A percentile compares a stretch with the other conserved stretches of the same genome.
Conservation (phyloP, 2,797 vertebrate genomes). For the Fistularia commersonii region DNA sequence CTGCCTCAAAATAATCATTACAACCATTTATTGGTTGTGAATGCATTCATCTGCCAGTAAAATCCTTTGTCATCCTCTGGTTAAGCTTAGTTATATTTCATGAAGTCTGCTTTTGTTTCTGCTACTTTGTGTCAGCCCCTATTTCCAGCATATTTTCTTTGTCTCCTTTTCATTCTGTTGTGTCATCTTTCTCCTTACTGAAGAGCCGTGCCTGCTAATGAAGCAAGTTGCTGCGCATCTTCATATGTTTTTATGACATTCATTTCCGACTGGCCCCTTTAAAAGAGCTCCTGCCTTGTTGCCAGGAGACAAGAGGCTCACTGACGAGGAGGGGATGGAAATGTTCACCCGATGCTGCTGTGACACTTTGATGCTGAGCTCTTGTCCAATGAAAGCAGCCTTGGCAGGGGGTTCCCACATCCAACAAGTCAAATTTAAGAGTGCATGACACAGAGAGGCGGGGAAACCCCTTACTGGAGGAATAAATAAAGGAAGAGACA, state of each 20-base stretch:
- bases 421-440: constrained; percentile 5
- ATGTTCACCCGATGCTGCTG: constrained; percentile 36
- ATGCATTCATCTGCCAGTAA: no score
- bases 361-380: constrained; percentile 44
- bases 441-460: no score
- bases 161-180: background rate
- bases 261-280: constrained; percentile 55
- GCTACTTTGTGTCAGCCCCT: no score
- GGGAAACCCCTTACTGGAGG: no score
- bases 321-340: constrained; percentile 32
- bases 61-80: constrained; percentile 1
- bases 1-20: no score
- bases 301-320: constrained; percentile 67
- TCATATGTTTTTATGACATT: constrained; percentile 26
- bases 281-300: constrained; percentile 63
- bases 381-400: constrained; percentile 44
- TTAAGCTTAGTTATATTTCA: background rate
- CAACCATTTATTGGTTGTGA: no score
- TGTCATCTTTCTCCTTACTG: constrained; percentile 14
- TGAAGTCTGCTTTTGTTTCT: no score
- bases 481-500: no score
- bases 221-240: constrained; percentile 4
- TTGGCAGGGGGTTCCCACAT: constrained; percentile 11
- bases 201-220: constrained; percentile 26
- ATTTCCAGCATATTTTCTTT: background rate